Percentiles rank a stretch among this genome's conserved stretches.
These are phyloP conservation scores for Aradophagus sp. DNA, from an alignment of 1,140 invertebrate genomes.

Conservation along the genomic window DNA sequence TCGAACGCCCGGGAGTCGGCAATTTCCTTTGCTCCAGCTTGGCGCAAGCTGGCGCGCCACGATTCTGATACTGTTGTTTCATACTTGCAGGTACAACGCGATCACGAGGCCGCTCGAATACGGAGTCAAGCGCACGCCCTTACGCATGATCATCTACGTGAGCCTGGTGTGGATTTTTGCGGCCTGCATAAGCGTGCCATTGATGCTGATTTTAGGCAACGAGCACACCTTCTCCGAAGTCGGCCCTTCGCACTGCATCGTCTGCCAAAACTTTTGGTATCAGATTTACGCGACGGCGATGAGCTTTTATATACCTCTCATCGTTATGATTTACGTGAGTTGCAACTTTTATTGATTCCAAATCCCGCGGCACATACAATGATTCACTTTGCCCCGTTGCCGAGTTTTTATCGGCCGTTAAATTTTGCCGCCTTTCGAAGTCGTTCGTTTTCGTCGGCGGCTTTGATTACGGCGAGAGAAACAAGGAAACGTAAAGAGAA, in stretches of 20 bases:
- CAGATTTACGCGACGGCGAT: slow-evolving; percentile 93
- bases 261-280: slow-evolving; percentile 91
- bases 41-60: no score
- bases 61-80: no score
- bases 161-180: slow-evolving; percentile 92
- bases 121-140: slow-evolving; percentile 88
- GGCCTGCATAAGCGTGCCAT: slow-evolving; percentile 91
- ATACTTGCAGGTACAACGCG: slow-evolving; percentile 82
- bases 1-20: no score
- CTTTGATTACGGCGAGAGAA: no score
- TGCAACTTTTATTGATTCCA: slow-evolving; percentile 14
- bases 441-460: no score
- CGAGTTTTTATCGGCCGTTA: slow-evolving; percentile 1
- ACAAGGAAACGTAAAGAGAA: no score
- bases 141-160: slow-evolving; percentile 88
- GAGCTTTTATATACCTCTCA: slow-evolving; percentile 91
- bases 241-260: slow-evolving; percentile 82
- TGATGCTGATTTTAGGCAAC: slow-evolving; percentile 90
- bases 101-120: slow-evolving; percentile 94
- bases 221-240: slow-evolving; percentile 78
- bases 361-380: slow-evolving; percentile 4
- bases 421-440: background rate
- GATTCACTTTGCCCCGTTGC: slow-evolving; percentile 6
- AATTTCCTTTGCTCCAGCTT: no score
- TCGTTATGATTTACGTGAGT: slow-evolving; percentile 88